These are phyloP conservation scores for Drosophila oshimai DNA, from an alignment of 1,140 invertebrate species.

Conservation along the genomic window DNA sequence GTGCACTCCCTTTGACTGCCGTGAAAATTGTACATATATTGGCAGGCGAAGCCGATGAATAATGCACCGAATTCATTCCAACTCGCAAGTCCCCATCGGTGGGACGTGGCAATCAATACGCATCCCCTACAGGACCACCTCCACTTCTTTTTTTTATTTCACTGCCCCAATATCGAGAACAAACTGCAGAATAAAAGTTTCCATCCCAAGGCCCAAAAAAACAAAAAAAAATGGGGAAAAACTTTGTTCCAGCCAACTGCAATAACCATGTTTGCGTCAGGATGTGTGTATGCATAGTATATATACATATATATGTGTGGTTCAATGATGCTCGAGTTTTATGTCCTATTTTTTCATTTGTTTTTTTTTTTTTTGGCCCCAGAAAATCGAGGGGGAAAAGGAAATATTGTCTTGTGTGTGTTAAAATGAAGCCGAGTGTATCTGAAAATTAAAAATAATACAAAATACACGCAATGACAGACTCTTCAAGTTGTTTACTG, in stretches of 20 bases:
- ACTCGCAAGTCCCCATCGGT: conserved; percentile 8
- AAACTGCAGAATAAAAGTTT: conserved; percentile 27
- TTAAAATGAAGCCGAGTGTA: neutral
- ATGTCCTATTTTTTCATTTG: conserved; percentile 9
- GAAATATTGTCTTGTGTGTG: conserved; percentile 15
- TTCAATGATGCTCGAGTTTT: conserved; percentile 33
- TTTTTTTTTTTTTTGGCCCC: neutral
- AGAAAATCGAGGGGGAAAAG: conserved; percentile 6
- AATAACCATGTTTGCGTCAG: conserved; percentile 24
- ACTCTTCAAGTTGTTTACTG: too few species aligned
- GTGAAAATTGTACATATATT: neutral
- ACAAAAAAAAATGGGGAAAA: neutral
- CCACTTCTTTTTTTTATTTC: neutral
- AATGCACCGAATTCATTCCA: conserved; percentile 28
- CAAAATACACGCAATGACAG: too few species aligned
- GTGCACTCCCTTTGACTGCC: neutral
- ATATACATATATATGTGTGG: neutral
- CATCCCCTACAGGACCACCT: conserved; percentile 13
- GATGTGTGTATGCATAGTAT: neutral
- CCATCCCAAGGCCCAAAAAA: neutral
- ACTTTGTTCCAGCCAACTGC: conserved; percentile 14
- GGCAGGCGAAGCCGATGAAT: conserved; percentile 9
- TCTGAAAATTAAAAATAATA: neutral
- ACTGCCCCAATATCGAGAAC: conserved; percentile 3
- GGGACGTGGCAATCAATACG: conserved; percentile 31